phyloP scores from a whole-genome alignment of 2,888 invertebrate genomes.

The Apodemia duryi region DNA sequence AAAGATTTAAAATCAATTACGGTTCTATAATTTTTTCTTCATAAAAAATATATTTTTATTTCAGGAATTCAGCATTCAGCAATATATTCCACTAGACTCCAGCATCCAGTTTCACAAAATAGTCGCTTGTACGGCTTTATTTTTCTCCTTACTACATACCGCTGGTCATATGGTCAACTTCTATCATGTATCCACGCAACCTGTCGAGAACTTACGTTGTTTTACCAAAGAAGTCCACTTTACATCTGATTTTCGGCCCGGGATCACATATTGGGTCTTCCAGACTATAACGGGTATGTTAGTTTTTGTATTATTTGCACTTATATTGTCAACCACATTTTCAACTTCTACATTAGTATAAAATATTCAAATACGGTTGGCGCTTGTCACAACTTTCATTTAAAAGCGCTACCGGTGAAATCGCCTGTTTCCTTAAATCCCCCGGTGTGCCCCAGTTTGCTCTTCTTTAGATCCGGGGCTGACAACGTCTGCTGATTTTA shows the following conservation, averaged over 20 bases:
- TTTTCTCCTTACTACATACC: conserved; percentile 95
- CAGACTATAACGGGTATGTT: conserved; percentile 92
- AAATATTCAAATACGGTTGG: no score
- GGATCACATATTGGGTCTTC: conserved; percentile 97
- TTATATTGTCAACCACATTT: no score
- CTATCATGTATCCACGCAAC: conserved; percentile 97
- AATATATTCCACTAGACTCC: conserved; percentile 95
- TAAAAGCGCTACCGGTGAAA: no score
- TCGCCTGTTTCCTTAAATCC: no score
- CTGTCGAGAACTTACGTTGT: conserved; percentile 93
- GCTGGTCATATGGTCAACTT: conserved; percentile 98
- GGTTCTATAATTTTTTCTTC: no score
- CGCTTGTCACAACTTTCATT: no score
- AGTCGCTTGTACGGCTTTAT: conserved; percentile 95
- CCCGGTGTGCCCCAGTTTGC: no score
- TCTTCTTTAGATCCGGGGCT: no score
- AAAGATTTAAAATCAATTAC: no score
- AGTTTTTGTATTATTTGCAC: background rate
- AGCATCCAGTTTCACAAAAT: conserved; percentile 99
- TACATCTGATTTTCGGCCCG: conserved; percentile 95
- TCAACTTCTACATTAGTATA: no score
- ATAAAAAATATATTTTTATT: conserved; percentile 17
- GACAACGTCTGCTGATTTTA: no score
- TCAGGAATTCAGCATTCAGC: conserved; percentile 92
- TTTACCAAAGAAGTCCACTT: conserved; percentile 96